Base-by-base conservation (phyloP, 37 sponge, comb jelly and placozoan genomes). In the Aplysina aerophoba region DNA sequence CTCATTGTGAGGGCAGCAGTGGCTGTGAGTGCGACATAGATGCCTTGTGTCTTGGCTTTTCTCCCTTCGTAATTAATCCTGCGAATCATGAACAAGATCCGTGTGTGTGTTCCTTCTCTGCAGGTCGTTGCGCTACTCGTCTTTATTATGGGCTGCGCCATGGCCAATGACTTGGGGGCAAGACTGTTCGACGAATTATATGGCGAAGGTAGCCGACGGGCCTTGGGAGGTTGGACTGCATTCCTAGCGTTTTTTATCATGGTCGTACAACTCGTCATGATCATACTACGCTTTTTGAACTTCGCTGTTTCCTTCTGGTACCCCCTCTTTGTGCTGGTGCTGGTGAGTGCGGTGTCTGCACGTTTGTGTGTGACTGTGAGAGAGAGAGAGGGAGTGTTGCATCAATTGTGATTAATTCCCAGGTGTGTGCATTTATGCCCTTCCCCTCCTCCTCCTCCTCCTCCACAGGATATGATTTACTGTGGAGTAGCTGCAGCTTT, bases 1-100 rank as follows among this genome's bases (percentile, higher is more conserved):
- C 57, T 91, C 0, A 59, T 74, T 21, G 41, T 85, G 8, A 62
- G 92, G 73, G 86, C 25, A 1, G 67, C 50, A 5, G 57, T 57
- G 5, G 33, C 34, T 41, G 92, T 91, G 60, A 88, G 91, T 73
- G 35, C 50, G 8, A 11, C 8, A 3, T 44, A 44, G 50, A 44
- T 3, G 6, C 6, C 8, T 44, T 44, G 6, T 44, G 50, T 8
- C 50, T 8, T 44, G 3, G 3, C 50, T 44, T 44, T 44, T 44
- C 50, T 44, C 50, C 8, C 8, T 3, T 44, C 50, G 8, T 8
- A 3, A 44, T 44, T 8, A 44, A n/a, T n/a, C 50, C 50, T 44
- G 50, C 8, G 50, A 11, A 44, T 8, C 8, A 8, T 44, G 50
- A 3, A 11, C 6, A 44, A 44, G 6, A 11, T 3, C 3, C 50